Percentiles rank a stretch among this genome's conserved stretches.
phyloP scores from a whole-genome alignment of 1,140 invertebrate genomes.

The Phymorhynchus buccinoides region DNA sequence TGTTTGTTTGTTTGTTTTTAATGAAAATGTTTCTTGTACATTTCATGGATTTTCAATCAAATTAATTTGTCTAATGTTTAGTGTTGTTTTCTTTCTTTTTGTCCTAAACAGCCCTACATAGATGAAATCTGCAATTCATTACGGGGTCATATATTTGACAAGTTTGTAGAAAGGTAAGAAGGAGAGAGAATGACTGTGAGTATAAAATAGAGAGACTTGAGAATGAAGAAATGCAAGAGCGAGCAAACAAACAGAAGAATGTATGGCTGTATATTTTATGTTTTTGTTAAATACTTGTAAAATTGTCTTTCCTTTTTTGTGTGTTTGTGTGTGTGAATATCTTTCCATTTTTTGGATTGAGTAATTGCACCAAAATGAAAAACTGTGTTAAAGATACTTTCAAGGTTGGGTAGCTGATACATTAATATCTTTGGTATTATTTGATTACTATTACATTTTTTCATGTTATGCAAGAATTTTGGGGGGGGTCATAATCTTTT shows the following conservation, averaged over 20 bases:
- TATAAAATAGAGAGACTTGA: too few relatives aligned
- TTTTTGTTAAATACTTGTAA: not conserved
- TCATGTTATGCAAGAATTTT: too few relatives aligned
- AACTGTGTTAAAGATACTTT: too few relatives aligned
- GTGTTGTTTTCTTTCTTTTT: conserved; percentile 21
- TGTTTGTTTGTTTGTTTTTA: not conserved
- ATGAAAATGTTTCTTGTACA: not conserved
- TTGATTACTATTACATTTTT: too few relatives aligned
- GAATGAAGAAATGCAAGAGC: too few relatives aligned
- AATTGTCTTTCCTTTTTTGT: not conserved
- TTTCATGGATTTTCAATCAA: not conserved
- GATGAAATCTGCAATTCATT: conserved; percentile 99
- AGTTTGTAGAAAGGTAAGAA: conserved; percentile 95
- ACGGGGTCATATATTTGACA: conserved; percentile 95
- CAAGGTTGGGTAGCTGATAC: too few relatives aligned
- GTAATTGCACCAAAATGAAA: too few relatives aligned
- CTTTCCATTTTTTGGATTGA: conserved; percentile 13
- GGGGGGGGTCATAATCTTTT: too few relatives aligned
- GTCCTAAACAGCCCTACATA: conserved; percentile 80
- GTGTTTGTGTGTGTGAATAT: not conserved
- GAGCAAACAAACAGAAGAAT: too few relatives aligned
- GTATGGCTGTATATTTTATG: too few relatives aligned
- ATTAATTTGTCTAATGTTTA: not conserved
- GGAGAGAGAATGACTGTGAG: not conserved
- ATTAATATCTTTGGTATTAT: too few relatives aligned